Evolutionary conservation across 1,140 invertebrate species (phyloP), one percentile per base, ranked within the genome.

Genomic region (Trissolcus basalis): DNA sequence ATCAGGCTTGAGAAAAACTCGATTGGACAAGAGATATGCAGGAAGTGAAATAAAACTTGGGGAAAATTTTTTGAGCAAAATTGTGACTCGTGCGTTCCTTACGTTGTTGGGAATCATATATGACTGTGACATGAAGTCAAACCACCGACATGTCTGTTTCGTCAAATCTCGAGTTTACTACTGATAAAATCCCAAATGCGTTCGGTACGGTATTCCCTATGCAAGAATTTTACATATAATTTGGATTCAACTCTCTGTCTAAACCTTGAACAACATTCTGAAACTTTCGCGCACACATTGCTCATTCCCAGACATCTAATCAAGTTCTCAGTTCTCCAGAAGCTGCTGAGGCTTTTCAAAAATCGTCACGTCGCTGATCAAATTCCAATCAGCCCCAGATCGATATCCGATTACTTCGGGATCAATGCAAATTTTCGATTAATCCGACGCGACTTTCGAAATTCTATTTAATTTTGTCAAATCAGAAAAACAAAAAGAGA

Each of bases 251-350:
- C 49, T 41, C 41, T 27, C 2, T 36, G 49, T 33, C 48, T 69
- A 59, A 60, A 59, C 49, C 55, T 53, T 60, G 53, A 47, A 54
- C 41, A 59, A 48, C 43, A 69, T 54, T 59, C 65, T 43, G 12
- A 47, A 69, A 69, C 27, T 59, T 69, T 69, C 35, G 39, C 16
- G 14, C 11, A 35, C 33, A 7, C 63, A 56, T 43, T 60, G 49
- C 49, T 69, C 65, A 69, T 60, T 69, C 56, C 43, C 55, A 69
- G 65, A 60, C 51, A 48, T 69, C 49, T 69, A 60, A 60, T 69
- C 65, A 69, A 49, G 41, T 51, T 11, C 39, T 58, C 11, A 12
- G n/a, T 19, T 49, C n/a, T n/a, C n/a, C 1, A 43, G 45, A 56
- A 50, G 5, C 13, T 65, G 0, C 2, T 10, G 15, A 56, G 13